phyloP scores from a whole-genome alignment of 2,113 vertebrate species.

The Chrysochloris asiatica region DNA sequence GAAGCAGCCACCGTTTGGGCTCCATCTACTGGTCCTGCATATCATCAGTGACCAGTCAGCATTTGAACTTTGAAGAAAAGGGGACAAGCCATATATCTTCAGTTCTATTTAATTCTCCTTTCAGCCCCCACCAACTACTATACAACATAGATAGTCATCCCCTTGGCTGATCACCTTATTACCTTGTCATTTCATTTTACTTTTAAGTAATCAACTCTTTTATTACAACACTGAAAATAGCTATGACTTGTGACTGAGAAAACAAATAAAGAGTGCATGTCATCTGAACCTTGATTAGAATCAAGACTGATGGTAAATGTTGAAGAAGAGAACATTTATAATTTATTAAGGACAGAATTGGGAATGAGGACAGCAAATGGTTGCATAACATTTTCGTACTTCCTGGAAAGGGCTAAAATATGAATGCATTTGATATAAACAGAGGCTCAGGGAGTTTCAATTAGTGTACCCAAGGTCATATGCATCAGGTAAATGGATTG shows the following conservation, averaged over 20 bases:
- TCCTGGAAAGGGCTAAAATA: neutral
- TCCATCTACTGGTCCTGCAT: neutral
- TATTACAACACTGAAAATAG: neutral
- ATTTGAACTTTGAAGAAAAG: neutral
- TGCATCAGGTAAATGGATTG: neutral
- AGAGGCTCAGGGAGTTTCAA: neutral
- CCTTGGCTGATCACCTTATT: neutral
- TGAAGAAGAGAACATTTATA: slow-evolving; percentile 26
- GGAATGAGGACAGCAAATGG: neutral
- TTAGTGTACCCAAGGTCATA: neutral
- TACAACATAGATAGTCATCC: neutral
- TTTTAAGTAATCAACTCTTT: neutral
- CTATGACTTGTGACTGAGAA: neutral
- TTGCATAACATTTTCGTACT: neutral
- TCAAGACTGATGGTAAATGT: neutral
- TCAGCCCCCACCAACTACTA: neutral
- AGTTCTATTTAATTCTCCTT: neutral
- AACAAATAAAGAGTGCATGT: neutral
- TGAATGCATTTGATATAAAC: neutral
- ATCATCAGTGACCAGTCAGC: neutral
- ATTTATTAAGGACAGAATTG: neutral
- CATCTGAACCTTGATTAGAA: neutral
- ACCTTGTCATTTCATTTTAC: neutral
- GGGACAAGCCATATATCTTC: neutral
- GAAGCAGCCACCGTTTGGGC: neutral